Evolutionary conservation across 1,140 invertebrate genomes (phyloP).

Genomic region (Dinoponera quadriceps): DNA sequence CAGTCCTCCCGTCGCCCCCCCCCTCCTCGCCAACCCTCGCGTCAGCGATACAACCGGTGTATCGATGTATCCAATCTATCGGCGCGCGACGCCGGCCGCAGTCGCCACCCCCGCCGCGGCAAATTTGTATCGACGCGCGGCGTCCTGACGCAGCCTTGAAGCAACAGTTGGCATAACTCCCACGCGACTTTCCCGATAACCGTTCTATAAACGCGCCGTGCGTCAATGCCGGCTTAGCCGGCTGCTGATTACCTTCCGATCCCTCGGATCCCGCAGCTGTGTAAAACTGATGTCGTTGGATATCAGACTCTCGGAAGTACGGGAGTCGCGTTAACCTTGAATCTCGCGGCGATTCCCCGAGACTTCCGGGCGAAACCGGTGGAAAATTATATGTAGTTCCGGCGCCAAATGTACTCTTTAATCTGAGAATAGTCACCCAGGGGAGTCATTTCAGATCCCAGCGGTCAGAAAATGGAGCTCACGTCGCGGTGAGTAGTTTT

Average conservation of each 20-base stretch:
- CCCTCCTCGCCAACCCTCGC: background rate
- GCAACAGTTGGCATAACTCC: constrained; percentile 62
- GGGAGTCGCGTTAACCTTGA: too few relatives aligned
- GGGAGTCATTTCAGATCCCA: too few relatives aligned
- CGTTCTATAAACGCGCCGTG: background rate
- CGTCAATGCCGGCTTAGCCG: background rate
- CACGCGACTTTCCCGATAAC: constrained; percentile 10
- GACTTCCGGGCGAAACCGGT: too few relatives aligned
- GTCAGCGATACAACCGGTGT: constrained; percentile 49
- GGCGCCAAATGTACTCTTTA: too few relatives aligned
- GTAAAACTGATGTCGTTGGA: too few relatives aligned
- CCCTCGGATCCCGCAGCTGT: too few relatives aligned
- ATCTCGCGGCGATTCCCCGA: too few relatives aligned
- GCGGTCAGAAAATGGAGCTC: too few relatives aligned
- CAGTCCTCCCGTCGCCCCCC: background rate
- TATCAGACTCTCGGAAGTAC: too few relatives aligned
- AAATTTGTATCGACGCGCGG: constrained; percentile 66
- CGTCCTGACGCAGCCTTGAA: constrained; percentile 19
- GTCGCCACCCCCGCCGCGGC: constrained; percentile 21
- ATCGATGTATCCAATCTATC: constrained; percentile 82
- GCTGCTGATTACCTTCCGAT: background rate
- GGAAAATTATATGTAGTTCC: too few relatives aligned
- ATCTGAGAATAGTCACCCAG: too few relatives aligned
- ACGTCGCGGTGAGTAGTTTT: too few relatives aligned
- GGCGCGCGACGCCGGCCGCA: constrained; percentile 73